Evolutionary conservation across 2,888 invertebrate genomes (phyloP).

Genomic region (Julus scanicus): DNA sequence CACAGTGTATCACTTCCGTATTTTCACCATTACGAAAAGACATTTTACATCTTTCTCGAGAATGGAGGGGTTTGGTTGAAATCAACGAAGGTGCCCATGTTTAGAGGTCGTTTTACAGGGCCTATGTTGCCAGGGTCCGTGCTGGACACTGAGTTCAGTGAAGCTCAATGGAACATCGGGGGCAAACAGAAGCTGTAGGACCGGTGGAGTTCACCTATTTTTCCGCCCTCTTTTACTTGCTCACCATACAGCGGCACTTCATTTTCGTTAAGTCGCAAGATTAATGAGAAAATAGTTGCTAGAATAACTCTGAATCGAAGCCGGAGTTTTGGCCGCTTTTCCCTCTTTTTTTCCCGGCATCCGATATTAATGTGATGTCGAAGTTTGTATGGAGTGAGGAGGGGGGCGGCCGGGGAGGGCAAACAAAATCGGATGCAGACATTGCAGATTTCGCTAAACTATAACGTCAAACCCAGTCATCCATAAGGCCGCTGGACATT

Average conservation of each 20-base stretch:
- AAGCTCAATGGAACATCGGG: background rate
- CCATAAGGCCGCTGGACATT: slow-evolving; percentile 44
- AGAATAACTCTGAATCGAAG: slow-evolving; percentile 55
- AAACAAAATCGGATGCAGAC: slow-evolving; percentile 49
- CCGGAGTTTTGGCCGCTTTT: slow-evolving; percentile 40
- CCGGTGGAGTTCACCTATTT: slow-evolving; percentile 9
- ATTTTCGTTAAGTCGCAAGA: slow-evolving; percentile 54
- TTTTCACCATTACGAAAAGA: too few species aligned
- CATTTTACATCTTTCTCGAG: too few species aligned
- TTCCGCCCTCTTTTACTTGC: slow-evolving; percentile 42
- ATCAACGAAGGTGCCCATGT: background rate
- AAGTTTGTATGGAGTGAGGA: slow-evolving; percentile 31
- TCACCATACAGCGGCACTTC: slow-evolving; percentile 23
- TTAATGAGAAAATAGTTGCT: slow-evolving; percentile 57
- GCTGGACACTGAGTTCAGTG: slow-evolving; percentile 5
- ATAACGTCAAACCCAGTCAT: slow-evolving; percentile 50
- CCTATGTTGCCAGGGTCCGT: background rate
- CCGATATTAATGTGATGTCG: slow-evolving; percentile 50
- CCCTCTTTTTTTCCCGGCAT: slow-evolving; percentile 42
- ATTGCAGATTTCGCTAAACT: slow-evolving; percentile 48
- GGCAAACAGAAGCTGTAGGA: slow-evolving; percentile 7
- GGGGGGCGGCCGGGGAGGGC: slow-evolving; percentile 44
- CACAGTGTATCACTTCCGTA: too few species aligned
- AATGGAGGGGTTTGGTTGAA: too few species aligned
- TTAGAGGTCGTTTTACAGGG: background rate